Base-by-base conservation (phyloP, 2,113 vertebrate species). In the Rostratula benghalensis region DNA sequence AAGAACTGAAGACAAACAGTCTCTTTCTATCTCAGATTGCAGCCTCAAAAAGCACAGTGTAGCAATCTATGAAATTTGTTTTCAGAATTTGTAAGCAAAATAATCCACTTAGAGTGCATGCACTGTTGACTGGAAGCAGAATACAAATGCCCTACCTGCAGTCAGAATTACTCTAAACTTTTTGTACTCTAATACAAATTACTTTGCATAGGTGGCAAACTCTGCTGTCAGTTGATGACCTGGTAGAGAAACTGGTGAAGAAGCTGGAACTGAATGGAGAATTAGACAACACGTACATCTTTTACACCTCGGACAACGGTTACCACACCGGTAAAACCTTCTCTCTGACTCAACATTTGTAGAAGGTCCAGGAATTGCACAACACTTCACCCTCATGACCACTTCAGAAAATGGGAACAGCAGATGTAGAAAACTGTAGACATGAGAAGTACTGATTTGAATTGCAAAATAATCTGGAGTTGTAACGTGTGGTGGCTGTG, bases 271-370 rank as follows among this genome's bases (percentile, higher is more conserved):
- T 94, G 83, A 98, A 98, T 13, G 98, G 98, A 54, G 99, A 99
- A 87, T 97, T 99, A 46, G 97, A 99, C 88, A 98, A 99, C 96
- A 99, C 99, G 0, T 99, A 99, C 88, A 97, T 99, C 96, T 98
- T 99, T 85, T 99, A 99, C 74, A 99, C 99, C 27, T 99, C 99
- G 16, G 99, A 99, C 96, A 99, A 99, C 14, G 99, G 99, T 82
- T 99, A 98, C 96, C 99, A 99, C 96, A 99, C 99, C 83, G 99
- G 99, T 99, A 95, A 73, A 67, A 45, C 16, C 78, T 84, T 92
- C 13, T 48, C 39, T 83, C 48, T 57, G 90, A 41, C n/a, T 83
- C 37, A 41, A 35, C 10, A 3, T 43, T 68, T 86, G 31, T 70
- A 74, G 43, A 73, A 61, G 53, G 76, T 81, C 15, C 33, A 37